A percentile compares a stretch with the other conserved stretches of the same genome.
These are phyloP conservation scores for Drosophila sulfurigaster DNA, from an alignment of 1,140 invertebrate genomes.

Conservation along the genomic window DNA sequence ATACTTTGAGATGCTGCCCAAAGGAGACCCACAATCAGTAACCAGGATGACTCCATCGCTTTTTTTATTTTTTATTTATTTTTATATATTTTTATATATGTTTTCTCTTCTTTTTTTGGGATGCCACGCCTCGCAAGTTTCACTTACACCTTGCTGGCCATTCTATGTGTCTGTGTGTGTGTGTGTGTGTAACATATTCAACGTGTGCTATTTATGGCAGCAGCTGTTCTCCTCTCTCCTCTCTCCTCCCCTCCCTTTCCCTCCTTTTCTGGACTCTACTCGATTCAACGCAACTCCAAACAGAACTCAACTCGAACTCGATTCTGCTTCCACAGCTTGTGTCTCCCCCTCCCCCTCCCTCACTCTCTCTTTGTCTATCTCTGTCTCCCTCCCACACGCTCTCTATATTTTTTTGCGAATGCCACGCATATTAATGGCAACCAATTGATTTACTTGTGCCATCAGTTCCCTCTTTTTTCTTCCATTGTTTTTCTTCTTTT, in stretches of 20 bases:
- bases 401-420: slow-evolving; percentile 28
- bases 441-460: slow-evolving; percentile 79
- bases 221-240: slow-evolving; percentile 55
- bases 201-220: slow-evolving; percentile 69
- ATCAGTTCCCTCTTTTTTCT: slow-evolving; percentile 39
- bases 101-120: slow-evolving; percentile 4
- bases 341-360: not conserved
- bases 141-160: slow-evolving; percentile 55
- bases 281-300: not conserved
- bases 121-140: slow-evolving; percentile 52
- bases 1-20: not conserved
- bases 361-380: not conserved
- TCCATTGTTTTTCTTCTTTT: not conserved
- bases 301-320: slow-evolving; percentile 1
- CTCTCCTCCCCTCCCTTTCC: slow-evolving; percentile 1
- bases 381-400: not conserved
- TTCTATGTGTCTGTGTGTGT: slow-evolving; percentile 29
- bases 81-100: not conserved
- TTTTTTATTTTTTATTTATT: not conserved
- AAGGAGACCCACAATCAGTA: slow-evolving; percentile 9
- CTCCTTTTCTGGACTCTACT: not conserved
- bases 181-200: slow-evolving; percentile 42
- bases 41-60: slow-evolving; percentile 17
- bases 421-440: slow-evolving; percentile 79
- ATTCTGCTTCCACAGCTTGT: not conserved